Percentiles rank a stretch among this genome's conserved stretches.
phyloP scores from a whole-genome alignment of 2,888 invertebrate species.

The Drosophila infuscata region DNA sequence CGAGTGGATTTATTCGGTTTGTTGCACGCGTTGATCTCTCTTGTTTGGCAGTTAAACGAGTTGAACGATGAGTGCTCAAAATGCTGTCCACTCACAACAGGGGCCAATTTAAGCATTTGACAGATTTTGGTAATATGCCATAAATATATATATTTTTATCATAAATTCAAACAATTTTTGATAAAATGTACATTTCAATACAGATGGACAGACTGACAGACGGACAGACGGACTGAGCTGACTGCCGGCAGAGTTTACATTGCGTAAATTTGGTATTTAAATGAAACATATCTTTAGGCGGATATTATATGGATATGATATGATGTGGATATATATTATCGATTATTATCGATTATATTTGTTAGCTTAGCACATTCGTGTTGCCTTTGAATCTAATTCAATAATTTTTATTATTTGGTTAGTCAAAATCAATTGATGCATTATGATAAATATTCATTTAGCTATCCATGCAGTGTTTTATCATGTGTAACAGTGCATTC shows the following conservation, averaged over 20 bases:
- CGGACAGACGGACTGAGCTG: too few relatives aligned
- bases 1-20: conserved; percentile 14
- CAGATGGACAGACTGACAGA: too few relatives aligned
- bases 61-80: conserved; percentile 40
- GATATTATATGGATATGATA: background rate
- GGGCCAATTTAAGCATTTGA: background rate
- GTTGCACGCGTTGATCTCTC: conserved; percentile 22
- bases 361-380: background rate
- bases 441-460: conserved; percentile 32
- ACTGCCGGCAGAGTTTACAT: too few relatives aligned
- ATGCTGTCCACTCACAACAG: conserved; percentile 1
- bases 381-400: background rate
- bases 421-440: conserved; percentile 7
- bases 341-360: background rate
- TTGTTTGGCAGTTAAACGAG: conserved; percentile 55
- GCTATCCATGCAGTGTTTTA: conserved; percentile 20
- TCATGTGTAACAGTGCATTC: conserved; percentile 40
- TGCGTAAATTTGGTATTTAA: too few relatives aligned
- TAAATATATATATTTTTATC: background rate
- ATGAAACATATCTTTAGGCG: background rate
- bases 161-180: background rate
- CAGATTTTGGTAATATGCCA: background rate
- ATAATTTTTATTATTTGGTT: conserved; percentile 9
- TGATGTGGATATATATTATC: too few relatives aligned
- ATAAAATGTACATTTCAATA: background rate